Evolutionary conservation across 2,113 vertebrate genomes (phyloP), one percentile per base, ranked within the genome.

Genomic region (Vanacampus margaritifer): DNA sequence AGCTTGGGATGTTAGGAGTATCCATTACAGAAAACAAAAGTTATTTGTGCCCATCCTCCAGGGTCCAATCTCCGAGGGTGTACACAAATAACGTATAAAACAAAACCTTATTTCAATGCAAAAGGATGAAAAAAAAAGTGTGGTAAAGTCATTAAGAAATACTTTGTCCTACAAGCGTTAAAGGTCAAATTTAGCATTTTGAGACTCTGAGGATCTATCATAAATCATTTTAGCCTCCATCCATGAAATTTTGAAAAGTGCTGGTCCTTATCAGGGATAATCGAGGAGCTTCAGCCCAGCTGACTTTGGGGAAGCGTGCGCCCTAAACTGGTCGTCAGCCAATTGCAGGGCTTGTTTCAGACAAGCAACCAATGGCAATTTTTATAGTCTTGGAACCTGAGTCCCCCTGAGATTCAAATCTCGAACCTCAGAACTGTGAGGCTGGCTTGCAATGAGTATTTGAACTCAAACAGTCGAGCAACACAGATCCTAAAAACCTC

Each of bases 31-130:
- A 67, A 48, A 68, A 56, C 36, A 62, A 21, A 32, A n/a, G 24
- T 56, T 56, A 56, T 56, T 56, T 17, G 13, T 57, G 54, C 14
- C 62, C 53, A 21, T 16, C 50, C 60, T 64, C 43, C 2, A 65
- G 67, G 60, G 43, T 26, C 50, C 24, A 45, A 14, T 32, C 63
- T 26, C 19, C 12, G 11, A 35, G 63, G 43, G 32, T n/a, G 14
- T 23, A 72, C n/a, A 24, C 35, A 32, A 65, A 66, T 69, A 69
- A 57, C 35, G 23, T 46, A 64, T 36, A 23, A 64, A 53, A 68
- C n/a, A 37, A 60, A 50, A 45, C 28, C 21, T 61, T 14, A 67
- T 11, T 61, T 19, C n/a, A 58, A 59, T 58, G 21, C 21, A 26
- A 71, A 41, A 28, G 16, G n/a, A 32, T 17, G 14, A 43, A 14